A percentile compares a stretch with the other conserved stretches of the same genome.
These are phyloP conservation scores for Trypoxylon attenuatum DNA, from an alignment of 2,888 invertebrate species.

Conservation along the genomic window DNA sequence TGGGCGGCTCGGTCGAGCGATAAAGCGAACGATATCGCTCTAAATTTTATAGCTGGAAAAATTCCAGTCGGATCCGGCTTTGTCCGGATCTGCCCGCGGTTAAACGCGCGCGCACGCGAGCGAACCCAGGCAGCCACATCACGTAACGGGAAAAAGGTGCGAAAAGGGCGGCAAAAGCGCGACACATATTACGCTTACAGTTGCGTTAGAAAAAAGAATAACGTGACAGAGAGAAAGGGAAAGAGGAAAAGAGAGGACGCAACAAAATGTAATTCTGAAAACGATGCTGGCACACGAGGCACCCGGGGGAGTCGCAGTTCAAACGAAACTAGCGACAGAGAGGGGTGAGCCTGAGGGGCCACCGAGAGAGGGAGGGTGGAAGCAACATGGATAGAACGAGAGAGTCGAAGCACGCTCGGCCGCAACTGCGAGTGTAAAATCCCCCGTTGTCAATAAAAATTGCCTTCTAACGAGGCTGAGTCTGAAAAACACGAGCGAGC, in stretches of 20 bases:
- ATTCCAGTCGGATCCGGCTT: too few relatives aligned
- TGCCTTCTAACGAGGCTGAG: slow-evolving; percentile 52
- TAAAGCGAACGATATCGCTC: too few relatives aligned
- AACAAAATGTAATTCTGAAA: slow-evolving; percentile 50
- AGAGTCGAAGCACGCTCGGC: too few relatives aligned
- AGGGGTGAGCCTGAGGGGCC: too few relatives aligned
- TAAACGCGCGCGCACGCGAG: not conserved
- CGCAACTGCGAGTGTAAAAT: slow-evolving; percentile 51
- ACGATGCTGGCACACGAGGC: slow-evolving; percentile 29
- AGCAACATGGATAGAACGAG: too few relatives aligned
- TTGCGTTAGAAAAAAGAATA: not conserved
- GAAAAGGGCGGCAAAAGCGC: not conserved
- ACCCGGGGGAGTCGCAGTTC: slow-evolving; percentile 36
- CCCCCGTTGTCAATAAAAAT: slow-evolving; percentile 54
- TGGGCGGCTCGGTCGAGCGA: not conserved
- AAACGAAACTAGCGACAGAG: slow-evolving; percentile 40
- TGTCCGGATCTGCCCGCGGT: too few relatives aligned
- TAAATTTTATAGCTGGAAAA: too few relatives aligned
- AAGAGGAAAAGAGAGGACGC: slow-evolving; percentile 26
- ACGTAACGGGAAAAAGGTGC: not conserved
- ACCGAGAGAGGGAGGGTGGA: too few relatives aligned
- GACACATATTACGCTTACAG: slow-evolving; percentile 18
- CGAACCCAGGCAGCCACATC: not conserved
- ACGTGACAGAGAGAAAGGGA: not conserved
- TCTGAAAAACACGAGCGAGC: slow-evolving; percentile 46